phyloP scores from a whole-genome alignment of 2,797 vertebrate species.

The Eulemur albifrons region DNA sequence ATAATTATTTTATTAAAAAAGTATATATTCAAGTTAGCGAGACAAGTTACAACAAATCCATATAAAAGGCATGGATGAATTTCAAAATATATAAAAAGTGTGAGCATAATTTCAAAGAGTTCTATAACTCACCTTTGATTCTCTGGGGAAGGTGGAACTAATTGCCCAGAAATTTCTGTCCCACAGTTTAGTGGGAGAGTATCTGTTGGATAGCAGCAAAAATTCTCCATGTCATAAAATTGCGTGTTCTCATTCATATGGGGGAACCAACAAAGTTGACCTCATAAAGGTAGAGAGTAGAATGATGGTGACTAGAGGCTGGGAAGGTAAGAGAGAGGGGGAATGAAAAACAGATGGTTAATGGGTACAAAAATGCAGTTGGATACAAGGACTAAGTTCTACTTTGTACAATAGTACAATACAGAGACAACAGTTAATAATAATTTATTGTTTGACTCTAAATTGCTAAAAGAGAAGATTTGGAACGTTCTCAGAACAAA shows the following conservation, averaged over 20 bases:
- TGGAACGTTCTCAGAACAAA: not conserved
- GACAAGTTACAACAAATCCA: not conserved
- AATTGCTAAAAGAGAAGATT: not conserved
- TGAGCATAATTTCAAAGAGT: not conserved
- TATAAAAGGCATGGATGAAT: not conserved
- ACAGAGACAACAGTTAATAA: not conserved
- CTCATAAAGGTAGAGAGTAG: not conserved
- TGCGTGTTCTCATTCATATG: not conserved
- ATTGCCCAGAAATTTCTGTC: not conserved
- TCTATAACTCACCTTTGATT: conserved; percentile 20
- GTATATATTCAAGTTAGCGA: not conserved
- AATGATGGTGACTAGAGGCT: not conserved
- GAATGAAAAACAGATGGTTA: not conserved
- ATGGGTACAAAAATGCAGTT: not conserved
- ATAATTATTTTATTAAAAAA: not conserved
- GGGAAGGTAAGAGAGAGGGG: not conserved
- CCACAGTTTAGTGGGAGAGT: not conserved
- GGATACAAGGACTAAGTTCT: not conserved
- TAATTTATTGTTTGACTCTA: not conserved
- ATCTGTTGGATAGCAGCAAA: not conserved
- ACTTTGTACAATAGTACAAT: not conserved
- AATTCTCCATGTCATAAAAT: conserved; percentile 43
- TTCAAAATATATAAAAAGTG: not conserved
- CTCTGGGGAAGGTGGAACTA: not conserved
- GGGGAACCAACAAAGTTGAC: not conserved